Evolutionary conservation across 2,888 invertebrate genomes (phyloP).

Genomic region (Drosophila siamana): DNA sequence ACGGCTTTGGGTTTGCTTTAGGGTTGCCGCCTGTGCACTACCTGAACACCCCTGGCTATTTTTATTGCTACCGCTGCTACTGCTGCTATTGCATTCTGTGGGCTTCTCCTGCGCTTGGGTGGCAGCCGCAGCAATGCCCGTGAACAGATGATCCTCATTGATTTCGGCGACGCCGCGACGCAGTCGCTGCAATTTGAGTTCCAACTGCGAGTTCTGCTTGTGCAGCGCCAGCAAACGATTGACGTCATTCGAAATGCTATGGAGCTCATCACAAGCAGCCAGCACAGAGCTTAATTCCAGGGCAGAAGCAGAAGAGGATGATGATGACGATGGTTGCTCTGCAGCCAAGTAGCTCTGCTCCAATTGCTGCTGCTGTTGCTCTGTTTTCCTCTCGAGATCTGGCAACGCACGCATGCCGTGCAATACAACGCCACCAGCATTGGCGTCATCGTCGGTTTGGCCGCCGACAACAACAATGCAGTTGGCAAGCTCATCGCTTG

Average conservation of each 20-base stretch:
- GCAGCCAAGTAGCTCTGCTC: conserved; percentile 46
- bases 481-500: conserved; percentile 81
- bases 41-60: conserved; percentile 11
- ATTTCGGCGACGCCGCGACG: conserved; percentile 83
- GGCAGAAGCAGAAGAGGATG: conserved; percentile 1
- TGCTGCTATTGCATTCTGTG: conserved; percentile 42
- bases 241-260: conserved; percentile 84
- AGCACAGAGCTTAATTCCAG: conserved; percentile 60
- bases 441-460: conserved; percentile 74
- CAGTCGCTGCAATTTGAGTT: conserved; percentile 81
- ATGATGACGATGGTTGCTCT: conserved; percentile 7
- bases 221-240: conserved; percentile 80
- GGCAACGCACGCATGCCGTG: conserved; percentile 75
- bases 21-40: conserved; percentile 33
- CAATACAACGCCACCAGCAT: conserved; percentile 72
- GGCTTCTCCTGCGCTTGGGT: conserved; percentile 53
- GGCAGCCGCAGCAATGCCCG: conserved; percentile 65
- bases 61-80: not conserved
- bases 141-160: conserved; percentile 82
- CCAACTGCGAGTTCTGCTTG: conserved; percentile 82
- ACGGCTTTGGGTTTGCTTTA: conserved; percentile 24
- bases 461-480: conserved; percentile 83
- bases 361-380: conserved; percentile 52
- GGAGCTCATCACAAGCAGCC: conserved; percentile 80
- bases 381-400: conserved; percentile 27